Evolutionary conservation across 2,113 vertebrate genomes (phyloP).

Genomic region (Bujurquina vittata): DNA sequence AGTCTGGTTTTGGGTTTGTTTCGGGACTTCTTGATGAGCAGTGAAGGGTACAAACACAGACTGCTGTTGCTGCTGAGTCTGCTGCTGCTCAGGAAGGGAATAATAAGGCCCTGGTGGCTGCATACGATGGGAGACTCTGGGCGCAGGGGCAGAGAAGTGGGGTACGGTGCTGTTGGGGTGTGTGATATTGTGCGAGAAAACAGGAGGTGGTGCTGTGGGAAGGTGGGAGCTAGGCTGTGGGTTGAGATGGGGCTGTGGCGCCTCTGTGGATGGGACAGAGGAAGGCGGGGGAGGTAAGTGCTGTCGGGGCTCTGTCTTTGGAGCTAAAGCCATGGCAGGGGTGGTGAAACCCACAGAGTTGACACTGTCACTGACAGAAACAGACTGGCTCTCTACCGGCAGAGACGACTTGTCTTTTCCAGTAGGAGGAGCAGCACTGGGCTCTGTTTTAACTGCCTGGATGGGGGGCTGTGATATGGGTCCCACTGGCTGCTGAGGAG

Average conservation of each 20-base stretch:
- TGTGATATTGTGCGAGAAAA: constrained; percentile 78
- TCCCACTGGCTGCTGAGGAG: constrained; percentile 81
- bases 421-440: constrained; percentile 75
- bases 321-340: constrained; percentile 74
- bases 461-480: constrained; percentile 68
- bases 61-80: constrained; percentile 82
- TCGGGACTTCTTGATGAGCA: constrained; percentile 74
- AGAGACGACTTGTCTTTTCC: constrained; percentile 86
- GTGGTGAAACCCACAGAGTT: constrained; percentile 75
- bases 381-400: constrained; percentile 57
- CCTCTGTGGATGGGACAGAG: constrained; percentile 67
- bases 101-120: constrained; percentile 94
- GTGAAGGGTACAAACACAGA: constrained; percentile 91
- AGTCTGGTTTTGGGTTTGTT: constrained; percentile 76
- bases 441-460: constrained; percentile 81
- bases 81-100: constrained; percentile 80
- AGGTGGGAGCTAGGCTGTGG: constrained; percentile 84
- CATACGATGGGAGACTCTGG: constrained; percentile 88
- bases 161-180: constrained; percentile 89
- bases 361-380: constrained; percentile 55
- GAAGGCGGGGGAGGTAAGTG: constrained; percentile 85
- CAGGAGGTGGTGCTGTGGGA: constrained; percentile 80
- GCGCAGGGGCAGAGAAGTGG: constrained; percentile 90
- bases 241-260: constrained; percentile 70
- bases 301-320: constrained; percentile 82